phyloP scores from a whole-genome alignment of 2,888 invertebrate species.

The Parthenolecanium corni region DNA sequence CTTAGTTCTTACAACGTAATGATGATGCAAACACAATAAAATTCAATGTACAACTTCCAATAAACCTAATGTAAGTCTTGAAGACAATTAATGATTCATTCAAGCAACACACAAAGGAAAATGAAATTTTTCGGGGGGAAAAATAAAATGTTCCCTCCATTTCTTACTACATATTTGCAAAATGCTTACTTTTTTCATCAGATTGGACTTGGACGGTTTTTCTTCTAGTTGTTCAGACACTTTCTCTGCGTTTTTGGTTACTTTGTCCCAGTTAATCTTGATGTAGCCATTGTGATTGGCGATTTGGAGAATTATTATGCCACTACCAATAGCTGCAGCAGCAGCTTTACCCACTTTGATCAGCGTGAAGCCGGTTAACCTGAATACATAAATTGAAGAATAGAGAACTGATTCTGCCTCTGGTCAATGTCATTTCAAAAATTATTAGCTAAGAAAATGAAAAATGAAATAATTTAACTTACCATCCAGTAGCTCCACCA shows the following conservation, averaged over 20 bases:
- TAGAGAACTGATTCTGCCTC: neutral
- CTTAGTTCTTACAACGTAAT: too few relatives aligned
- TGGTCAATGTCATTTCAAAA: too few relatives aligned
- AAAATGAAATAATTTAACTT: constrained; percentile 34
- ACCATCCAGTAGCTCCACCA: constrained; percentile 85
- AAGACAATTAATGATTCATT: too few relatives aligned
- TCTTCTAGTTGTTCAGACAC: constrained; percentile 66
- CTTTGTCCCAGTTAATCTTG: constrained; percentile 80
- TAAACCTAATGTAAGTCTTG: too few relatives aligned
- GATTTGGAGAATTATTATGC: constrained; percentile 75
- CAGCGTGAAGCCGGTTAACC: constrained; percentile 71
- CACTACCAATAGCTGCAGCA: constrained; percentile 79
- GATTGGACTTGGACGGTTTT: constrained; percentile 43
- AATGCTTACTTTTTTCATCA: constrained; percentile 62
- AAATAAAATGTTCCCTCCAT: too few relatives aligned
- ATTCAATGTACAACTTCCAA: too few relatives aligned
- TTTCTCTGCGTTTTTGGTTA: constrained; percentile 69
- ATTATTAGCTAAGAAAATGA: too few relatives aligned
- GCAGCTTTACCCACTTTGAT: constrained; percentile 88
- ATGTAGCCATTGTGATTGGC: constrained; percentile 87
- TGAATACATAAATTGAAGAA: constrained; percentile 36
- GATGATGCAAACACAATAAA: too few relatives aligned
- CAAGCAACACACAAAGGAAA: too few relatives aligned
- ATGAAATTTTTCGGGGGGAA: too few relatives aligned
- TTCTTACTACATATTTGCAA: too few relatives aligned